phyloP scores from a whole-genome alignment of 2,797 vertebrate species.

The Hypotaenidia philippensis region DNA sequence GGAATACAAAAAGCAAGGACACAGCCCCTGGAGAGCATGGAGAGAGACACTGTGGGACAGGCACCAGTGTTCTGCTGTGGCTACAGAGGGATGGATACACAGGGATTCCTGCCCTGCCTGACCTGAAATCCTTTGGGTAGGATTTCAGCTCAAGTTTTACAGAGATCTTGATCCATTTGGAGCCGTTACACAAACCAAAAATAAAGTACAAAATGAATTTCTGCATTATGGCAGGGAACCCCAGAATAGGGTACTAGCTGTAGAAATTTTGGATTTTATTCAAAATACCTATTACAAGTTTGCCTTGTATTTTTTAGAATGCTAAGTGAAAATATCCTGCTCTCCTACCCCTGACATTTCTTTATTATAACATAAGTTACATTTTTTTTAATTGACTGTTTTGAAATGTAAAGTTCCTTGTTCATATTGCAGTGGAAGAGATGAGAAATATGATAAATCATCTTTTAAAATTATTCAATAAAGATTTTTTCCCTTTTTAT shows the following conservation, averaged over 20 bases:
- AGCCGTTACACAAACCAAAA: not conserved
- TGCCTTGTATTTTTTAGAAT: not conserved
- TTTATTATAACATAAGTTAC: not conserved
- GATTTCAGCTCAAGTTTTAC: not conserved
- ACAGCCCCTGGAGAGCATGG: not conserved
- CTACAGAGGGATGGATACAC: not conserved
- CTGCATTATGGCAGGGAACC: not conserved
- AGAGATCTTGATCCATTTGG: not conserved
- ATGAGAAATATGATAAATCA: not conserved
- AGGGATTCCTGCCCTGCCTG: not conserved
- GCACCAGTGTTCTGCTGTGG: not conserved
- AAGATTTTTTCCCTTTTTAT: not conserved
- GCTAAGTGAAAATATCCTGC: not conserved
- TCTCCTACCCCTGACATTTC: not conserved
- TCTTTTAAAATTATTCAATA: not conserved
- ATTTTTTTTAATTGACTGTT: not conserved
- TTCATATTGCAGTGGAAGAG: not conserved
- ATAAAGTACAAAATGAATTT: not conserved
- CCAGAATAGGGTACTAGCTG: not conserved
- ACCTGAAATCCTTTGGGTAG: not conserved
- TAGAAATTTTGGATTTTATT: not conserved
- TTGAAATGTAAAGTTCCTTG: not conserved
- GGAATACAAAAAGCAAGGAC: not conserved
- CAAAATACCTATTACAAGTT: not conserved
- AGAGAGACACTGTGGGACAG: not conserved